These are phyloP conservation scores for Prunella himalayana DNA, from an alignment of 2,113 vertebrate genomes.

Conservation along the genomic window DNA sequence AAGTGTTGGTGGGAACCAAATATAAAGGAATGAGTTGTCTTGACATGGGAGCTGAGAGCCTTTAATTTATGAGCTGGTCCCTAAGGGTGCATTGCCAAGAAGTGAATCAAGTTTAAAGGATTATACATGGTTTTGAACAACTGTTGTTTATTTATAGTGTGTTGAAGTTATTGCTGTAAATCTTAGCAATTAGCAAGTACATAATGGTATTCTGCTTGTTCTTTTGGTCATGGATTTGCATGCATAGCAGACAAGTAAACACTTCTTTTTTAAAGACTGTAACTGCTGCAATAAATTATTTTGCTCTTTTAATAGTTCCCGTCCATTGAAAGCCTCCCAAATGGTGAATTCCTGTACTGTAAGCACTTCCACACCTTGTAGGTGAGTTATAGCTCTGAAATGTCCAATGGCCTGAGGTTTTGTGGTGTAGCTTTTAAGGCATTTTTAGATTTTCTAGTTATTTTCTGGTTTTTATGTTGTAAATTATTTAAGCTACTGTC, in stretches of 20 bases:
- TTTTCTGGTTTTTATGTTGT: neutral
- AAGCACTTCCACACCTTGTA: conserved; percentile 76
- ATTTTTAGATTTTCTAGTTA: neutral
- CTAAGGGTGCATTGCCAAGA: neutral
- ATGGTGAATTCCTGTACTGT: conserved; percentile 83
- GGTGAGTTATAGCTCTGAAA: conserved; percentile 76
- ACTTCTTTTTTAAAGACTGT: neutral
- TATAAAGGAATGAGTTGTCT: neutral
- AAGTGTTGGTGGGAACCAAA: conserved; percentile 18
- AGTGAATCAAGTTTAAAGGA: conserved; percentile 7
- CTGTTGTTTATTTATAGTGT: conserved; percentile 41
- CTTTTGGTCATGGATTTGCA: conserved; percentile 21
- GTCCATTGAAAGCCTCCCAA: conserved; percentile 89
- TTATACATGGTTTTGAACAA: neutral
- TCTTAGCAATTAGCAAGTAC: conserved; percentile 29
- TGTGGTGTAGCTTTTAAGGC: neutral
- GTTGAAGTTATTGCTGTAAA: conserved; percentile 7
- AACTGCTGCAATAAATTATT: conserved; percentile 53
- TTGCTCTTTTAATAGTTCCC: conserved; percentile 77
- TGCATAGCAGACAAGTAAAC: conserved; percentile 46
- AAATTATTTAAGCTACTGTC: neutral
- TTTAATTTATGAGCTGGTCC: conserved; percentile 35
- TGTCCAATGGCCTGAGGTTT: neutral
- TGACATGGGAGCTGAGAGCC: neutral
- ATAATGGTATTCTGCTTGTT: neutral